Evolutionary conservation across 2,113 vertebrate species (phyloP).

Genomic region (Channa argus): DNA sequence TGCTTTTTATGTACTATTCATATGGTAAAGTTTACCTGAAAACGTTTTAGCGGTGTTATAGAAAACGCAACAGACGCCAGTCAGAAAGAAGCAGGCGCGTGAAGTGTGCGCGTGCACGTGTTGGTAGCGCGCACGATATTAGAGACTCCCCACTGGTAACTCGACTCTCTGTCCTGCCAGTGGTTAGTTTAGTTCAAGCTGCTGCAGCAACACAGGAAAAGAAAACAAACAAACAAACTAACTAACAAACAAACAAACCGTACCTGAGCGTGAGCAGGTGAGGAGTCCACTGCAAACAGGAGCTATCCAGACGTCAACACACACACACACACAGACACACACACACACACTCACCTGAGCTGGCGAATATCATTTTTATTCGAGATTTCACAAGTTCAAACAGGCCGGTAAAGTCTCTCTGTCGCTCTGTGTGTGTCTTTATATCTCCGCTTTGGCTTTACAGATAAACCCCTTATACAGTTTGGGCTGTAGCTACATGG

Average conservation of each 20-base stretch:
- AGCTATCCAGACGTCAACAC: constrained; percentile 40
- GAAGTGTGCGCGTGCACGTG: constrained; percentile 51
- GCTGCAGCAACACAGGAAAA: neutral
- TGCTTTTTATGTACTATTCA: too few relatives aligned
- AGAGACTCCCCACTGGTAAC: constrained; percentile 1
- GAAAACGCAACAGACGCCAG: neutral
- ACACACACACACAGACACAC: constrained; percentile 13
- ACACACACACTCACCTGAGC: constrained; percentile 38
- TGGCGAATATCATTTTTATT: constrained; percentile 68
- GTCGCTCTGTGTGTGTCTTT: constrained; percentile 80
- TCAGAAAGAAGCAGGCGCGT: constrained; percentile 12
- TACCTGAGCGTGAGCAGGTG: constrained; percentile 60
- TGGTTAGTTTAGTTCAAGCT: too few relatives aligned
- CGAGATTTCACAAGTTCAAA: constrained; percentile 72
- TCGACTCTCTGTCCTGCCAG: too few relatives aligned
- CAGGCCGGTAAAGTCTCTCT: constrained; percentile 72
- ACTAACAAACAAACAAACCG: constrained; percentile 33
- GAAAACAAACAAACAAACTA: constrained; percentile 1
- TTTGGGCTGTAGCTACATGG: constrained; percentile 80
- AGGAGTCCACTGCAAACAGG: constrained; percentile 33
- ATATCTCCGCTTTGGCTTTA: constrained; percentile 83
- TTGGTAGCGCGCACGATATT: constrained; percentile 26
- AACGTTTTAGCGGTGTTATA: neutral
- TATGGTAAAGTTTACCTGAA: too few relatives aligned
- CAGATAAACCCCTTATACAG: constrained; percentile 87